Evolutionary conservation across 2,113 vertebrate species (phyloP), one percentile per base, ranked within the genome.

Genomic region (Ophiodon elongatus): DNA sequence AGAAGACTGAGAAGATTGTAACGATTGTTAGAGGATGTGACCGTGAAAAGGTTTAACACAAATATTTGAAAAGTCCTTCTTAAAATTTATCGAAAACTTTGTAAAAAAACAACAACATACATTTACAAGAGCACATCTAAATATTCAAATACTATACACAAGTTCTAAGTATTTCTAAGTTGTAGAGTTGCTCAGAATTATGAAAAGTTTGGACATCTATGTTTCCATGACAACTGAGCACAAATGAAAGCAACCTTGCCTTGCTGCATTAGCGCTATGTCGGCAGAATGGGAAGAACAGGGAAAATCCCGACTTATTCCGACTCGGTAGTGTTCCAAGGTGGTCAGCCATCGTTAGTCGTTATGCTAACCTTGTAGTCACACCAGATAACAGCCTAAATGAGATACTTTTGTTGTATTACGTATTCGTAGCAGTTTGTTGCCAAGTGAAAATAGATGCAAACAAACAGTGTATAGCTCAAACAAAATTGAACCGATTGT

Each of bases 1-100:
- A 64, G 92, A 91, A 15, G 92, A 91, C 94, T 95, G 84, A 68
- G n/a, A 82, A 56, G 35, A 88, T 19, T 60, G 25, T 4, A 9
- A 27, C 11, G 4, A 77, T 68, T 31, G 60, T 79, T 73, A 71
- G 33, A 69, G 43, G 54, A 2, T 6, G 1, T 47, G 14, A 43
- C n/a, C 33, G 19, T 17, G 14, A 54, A 35, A 37, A 64, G n/a
- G 33, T 31, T 43, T 43, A 7, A 14, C 39, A 69, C 25, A 43
- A 65, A 56, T 19, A 29, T 57, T 35, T 70, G 6, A 52, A 35
- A 23, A 1, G 45, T 2, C 8, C 15, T 27, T 14, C 37, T n/a
- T 19, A n/a, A n/a, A n/a, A n/a, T 65, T 45, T 56, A 39, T 57
- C n/a, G 14, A 59, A 43, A 43, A 41, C 21, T 31, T 60, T 29